Conservation (phyloP, 2,113 vertebrate genomes). For the Tenebrosternarchus preto region DNA sequence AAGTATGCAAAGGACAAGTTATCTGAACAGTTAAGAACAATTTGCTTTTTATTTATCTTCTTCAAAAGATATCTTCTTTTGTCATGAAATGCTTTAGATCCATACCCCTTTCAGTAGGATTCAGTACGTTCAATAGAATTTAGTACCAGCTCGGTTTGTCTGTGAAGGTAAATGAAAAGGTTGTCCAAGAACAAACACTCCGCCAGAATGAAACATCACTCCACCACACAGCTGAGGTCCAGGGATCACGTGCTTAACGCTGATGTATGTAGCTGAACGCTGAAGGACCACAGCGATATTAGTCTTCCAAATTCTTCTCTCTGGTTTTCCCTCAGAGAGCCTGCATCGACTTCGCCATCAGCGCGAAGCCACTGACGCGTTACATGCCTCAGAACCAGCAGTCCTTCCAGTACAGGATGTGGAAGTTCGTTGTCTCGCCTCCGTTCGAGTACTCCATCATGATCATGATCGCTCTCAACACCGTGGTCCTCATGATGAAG, state of each 20-base stretch:
- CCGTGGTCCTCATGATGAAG: constrained; percentile 99
- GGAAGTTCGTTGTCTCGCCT: constrained; percentile 95
- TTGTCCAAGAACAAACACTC: not conserved
- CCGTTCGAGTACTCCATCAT: constrained; percentile 98
- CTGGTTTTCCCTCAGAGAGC: constrained; percentile 80
- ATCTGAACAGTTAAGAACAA: not conserved
- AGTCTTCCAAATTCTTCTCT: constrained; percentile 1
- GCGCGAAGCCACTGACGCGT: constrained; percentile 91
- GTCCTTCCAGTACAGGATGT: constrained; percentile 95
- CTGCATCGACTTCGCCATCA: constrained; percentile 96
- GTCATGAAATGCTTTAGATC: not conserved
- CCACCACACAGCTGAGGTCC: not conserved
- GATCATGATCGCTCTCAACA: constrained; percentile 98
- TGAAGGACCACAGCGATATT: not conserved
- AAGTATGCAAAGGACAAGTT: not conserved
- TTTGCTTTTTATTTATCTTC: too few relatives aligned
- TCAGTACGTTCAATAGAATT: not conserved
- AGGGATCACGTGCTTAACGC: not conserved
- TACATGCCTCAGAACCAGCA: constrained; percentile 95
- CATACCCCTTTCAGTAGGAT: not conserved
- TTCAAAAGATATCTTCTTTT: not conserved
- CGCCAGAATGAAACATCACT: not conserved
- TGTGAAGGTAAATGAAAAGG: not conserved
- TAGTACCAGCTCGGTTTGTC: not conserved
- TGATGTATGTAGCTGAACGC: not conserved